A percentile compares a stretch with the other conserved stretches of the same genome.
Evolutionary conservation across 1,140 invertebrate genomes (phyloP).

Genomic region (Penaeus indicus): DNA sequence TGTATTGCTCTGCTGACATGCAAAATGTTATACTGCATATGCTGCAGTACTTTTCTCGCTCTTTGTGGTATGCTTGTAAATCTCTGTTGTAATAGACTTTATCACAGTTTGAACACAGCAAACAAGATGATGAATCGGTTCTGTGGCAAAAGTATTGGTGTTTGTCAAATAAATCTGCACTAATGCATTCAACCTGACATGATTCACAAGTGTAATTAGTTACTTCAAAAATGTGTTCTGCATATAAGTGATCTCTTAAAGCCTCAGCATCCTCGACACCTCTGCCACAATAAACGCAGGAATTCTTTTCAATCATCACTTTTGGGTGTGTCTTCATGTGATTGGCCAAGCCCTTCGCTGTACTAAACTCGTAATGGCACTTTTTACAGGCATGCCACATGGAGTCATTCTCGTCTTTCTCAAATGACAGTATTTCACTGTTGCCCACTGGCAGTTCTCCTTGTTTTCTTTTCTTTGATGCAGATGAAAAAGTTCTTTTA

Average conservation of each 20-base stretch:
- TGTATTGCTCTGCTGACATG: slow-evolving; percentile 24
- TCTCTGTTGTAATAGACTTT: slow-evolving; percentile 31
- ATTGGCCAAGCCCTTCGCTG: slow-evolving; percentile 22
- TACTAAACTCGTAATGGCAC: slow-evolving; percentile 28
- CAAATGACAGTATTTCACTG: no score
- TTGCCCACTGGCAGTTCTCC: no score
- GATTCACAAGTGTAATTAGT: slow-evolving; percentile 32
- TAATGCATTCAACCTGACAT: slow-evolving; percentile 32
- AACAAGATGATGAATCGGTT: not conserved
- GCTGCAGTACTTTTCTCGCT: slow-evolving; percentile 6
- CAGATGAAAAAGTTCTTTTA: no score
- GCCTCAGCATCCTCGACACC: not conserved
- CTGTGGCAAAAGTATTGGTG: slow-evolving; percentile 28
- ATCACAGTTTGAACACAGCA: slow-evolving; percentile 33
- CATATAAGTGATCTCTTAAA: not conserved
- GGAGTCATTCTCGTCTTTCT: not conserved
- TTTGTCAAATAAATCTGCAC: slow-evolving; percentile 42
- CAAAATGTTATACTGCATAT: slow-evolving; percentile 22
- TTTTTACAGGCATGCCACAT: slow-evolving; percentile 8
- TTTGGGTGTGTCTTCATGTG: slow-evolving; percentile 34
- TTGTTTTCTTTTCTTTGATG: no score
- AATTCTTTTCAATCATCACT: slow-evolving; percentile 33
- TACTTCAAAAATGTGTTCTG: slow-evolving; percentile 21
- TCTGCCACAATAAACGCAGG: slow-evolving; percentile 15
- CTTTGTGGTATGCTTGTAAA: slow-evolving; percentile 14